Evolutionary conservation across 2,888 invertebrate species (phyloP).

Genomic region (Coenonympha arcania): DNA sequence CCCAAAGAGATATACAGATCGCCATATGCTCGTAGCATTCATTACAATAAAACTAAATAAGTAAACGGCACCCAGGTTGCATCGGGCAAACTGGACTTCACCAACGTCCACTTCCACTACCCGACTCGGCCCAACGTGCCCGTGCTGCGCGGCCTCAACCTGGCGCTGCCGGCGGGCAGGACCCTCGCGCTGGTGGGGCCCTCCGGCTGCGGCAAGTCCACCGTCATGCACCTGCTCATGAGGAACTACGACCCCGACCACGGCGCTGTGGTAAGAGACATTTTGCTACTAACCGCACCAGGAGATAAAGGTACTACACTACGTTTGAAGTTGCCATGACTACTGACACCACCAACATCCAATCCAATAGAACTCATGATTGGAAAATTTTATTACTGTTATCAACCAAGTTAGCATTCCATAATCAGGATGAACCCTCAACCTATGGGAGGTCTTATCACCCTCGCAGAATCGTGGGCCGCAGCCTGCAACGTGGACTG

Average conservation of each 20-base stretch:
- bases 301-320: no score
- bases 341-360: no score
- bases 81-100: slow-evolving; percentile 78
- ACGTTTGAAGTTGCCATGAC: no score
- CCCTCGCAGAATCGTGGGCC: no score
- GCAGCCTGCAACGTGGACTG: no score
- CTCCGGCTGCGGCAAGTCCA: slow-evolving; percentile 87
- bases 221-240: slow-evolving; percentile 82
- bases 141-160: slow-evolving; percentile 78
- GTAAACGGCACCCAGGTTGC: slow-evolving; percentile 51
- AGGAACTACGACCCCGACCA: slow-evolving; percentile 82
- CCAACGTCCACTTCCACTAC: slow-evolving; percentile 81
- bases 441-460: no score
- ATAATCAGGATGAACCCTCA: no score
- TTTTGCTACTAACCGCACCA: neutral
- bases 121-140: slow-evolving; percentile 80
- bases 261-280: slow-evolving; percentile 61
- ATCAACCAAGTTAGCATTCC: no score
- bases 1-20: neutral
- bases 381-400: no score
- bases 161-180: slow-evolving; percentile 77
- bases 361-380: no score
- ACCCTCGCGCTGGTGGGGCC: slow-evolving; percentile 83
- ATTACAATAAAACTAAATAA: no score
- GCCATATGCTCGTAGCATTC: no score